Percentiles rank a stretch among this genome's conserved stretches.
Evolutionary conservation across 2,797 vertebrate genomes (phyloP).

Genomic region (Sebastes melanostomus): DNA sequence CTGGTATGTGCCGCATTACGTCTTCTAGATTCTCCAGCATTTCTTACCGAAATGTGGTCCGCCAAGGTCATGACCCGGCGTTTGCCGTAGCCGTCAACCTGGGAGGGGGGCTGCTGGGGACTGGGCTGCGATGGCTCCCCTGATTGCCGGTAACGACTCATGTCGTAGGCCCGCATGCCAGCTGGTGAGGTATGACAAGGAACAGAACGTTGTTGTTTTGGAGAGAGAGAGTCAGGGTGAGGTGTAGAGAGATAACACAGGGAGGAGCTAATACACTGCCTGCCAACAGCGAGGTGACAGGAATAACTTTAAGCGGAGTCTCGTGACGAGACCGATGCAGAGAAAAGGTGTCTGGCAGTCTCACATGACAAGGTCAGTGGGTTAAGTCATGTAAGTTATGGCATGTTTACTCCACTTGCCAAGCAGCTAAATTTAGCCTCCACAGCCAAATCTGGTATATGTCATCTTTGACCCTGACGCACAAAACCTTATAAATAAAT

Average conservation of each 20-base stretch:
- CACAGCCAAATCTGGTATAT: background rate
- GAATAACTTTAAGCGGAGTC: slow-evolving; percentile 42
- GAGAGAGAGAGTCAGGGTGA: background rate
- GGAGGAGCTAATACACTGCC: background rate
- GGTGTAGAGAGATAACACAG: slow-evolving; percentile 11
- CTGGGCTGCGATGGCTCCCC: slow-evolving; percentile 82
- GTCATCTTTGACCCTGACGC: slow-evolving; percentile 2
- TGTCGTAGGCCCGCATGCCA: slow-evolving; percentile 85
- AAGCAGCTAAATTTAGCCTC: slow-evolving; percentile 33
- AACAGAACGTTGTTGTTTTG: slow-evolving; percentile 22
- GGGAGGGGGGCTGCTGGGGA: slow-evolving; percentile 84
- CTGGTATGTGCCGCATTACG: background rate
- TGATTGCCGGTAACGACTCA: slow-evolving; percentile 86
- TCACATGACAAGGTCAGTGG: slow-evolving; percentile 54
- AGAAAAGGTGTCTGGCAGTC: slow-evolving; percentile 25
- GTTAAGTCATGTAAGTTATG: slow-evolving; percentile 33
- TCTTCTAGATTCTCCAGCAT: background rate
- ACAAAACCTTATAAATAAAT: background rate
- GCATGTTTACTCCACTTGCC: slow-evolving; percentile 34
- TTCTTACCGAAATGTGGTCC: slow-evolving; percentile 96
- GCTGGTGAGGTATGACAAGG: slow-evolving; percentile 59
- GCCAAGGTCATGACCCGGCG: slow-evolving; percentile 97
- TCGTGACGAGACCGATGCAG: slow-evolving; percentile 26
- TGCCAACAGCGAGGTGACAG: slow-evolving; percentile 30
- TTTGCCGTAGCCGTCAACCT: slow-evolving; percentile 86